Conservation (phyloP, 2,797 vertebrate species). For the Hephaestus fuliginosus region DNA sequence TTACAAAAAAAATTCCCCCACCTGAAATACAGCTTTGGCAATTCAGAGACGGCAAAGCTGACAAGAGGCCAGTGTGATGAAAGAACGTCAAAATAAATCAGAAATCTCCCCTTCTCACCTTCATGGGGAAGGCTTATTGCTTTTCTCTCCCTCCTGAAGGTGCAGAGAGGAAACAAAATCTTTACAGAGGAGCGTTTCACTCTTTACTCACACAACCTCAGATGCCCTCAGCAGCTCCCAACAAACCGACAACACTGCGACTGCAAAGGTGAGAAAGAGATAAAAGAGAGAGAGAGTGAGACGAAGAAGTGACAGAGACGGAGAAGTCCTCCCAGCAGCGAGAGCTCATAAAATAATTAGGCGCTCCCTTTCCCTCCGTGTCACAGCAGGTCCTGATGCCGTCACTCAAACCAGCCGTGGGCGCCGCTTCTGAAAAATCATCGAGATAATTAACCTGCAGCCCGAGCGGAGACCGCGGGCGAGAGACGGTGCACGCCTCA, state of each 20-base stretch:
- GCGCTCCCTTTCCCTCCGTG: conserved; percentile 24
- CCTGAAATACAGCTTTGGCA: conserved; percentile 38
- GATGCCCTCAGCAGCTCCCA: conserved; percentile 1
- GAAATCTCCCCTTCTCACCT: conserved; percentile 34
- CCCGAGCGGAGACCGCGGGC: not conserved
- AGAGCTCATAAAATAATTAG: conserved; percentile 63
- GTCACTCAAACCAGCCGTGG: conserved; percentile 43
- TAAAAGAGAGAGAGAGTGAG: not conserved
- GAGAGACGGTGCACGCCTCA: not conserved
- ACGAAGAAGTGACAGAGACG: not conserved
- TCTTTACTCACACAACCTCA: not conserved
- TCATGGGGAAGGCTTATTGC: conserved; percentile 22
- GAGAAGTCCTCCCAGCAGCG: conserved; percentile 12
- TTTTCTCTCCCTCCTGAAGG: conserved; percentile 33
- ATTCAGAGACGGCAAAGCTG: conserved; percentile 45
- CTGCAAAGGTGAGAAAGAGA: conserved; percentile 5
- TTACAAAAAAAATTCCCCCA: not conserved
- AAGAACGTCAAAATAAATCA: conserved; percentile 44
- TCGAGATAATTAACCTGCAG: conserved; percentile 26
- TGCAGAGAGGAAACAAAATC: conserved; percentile 19
- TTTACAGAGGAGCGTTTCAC: conserved; percentile 1
- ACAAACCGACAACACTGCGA: not conserved
- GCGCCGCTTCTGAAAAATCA: conserved; percentile 9
- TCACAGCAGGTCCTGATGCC: conserved; percentile 42
- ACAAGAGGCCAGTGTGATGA: conserved; percentile 41